phyloP scores from a whole-genome alignment of 2,113 vertebrate genomes.

The Chlamydotis undulata region DNA sequence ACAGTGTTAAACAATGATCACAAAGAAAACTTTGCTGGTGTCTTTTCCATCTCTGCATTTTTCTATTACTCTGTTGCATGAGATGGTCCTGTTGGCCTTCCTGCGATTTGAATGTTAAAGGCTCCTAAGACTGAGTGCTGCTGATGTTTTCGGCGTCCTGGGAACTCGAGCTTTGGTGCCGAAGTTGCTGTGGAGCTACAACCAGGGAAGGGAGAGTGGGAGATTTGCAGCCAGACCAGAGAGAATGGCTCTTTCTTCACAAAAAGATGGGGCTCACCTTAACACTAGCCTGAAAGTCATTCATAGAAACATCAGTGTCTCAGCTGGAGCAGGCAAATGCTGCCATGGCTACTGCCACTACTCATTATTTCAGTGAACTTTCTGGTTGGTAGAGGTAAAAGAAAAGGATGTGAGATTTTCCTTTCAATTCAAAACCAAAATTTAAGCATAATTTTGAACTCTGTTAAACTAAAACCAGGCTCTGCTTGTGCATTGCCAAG shows the following conservation, averaged over 20 bases:
- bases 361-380: not conserved
- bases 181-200: not conserved
- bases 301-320: not conserved
- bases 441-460: not conserved
- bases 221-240: not conserved
- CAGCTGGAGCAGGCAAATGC: not conserved
- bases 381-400: not conserved
- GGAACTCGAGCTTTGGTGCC: not conserved
- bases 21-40: slow-evolving; percentile 78
- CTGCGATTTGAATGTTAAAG: slow-evolving; percentile 54
- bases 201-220: rapidly evolving
- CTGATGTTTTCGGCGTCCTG: not conserved
- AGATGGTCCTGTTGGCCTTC: slow-evolving; percentile 18
- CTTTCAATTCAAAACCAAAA: not conserved
- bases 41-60: slow-evolving; percentile 62
- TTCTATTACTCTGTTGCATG: slow-evolving; percentile 49
- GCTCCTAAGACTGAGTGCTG: not conserved
- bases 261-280: not conserved
- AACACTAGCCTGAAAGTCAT: not conserved
- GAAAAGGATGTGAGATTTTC: not conserved
- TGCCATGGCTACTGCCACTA: not conserved
- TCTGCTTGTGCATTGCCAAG: not conserved
- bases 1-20: slow-evolving; percentile 82
- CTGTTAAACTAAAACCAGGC: not conserved
- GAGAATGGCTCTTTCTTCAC: not conserved